phyloP scores from a whole-genome alignment of 2,797 vertebrate species.

The Poecilia velifera region DNA sequence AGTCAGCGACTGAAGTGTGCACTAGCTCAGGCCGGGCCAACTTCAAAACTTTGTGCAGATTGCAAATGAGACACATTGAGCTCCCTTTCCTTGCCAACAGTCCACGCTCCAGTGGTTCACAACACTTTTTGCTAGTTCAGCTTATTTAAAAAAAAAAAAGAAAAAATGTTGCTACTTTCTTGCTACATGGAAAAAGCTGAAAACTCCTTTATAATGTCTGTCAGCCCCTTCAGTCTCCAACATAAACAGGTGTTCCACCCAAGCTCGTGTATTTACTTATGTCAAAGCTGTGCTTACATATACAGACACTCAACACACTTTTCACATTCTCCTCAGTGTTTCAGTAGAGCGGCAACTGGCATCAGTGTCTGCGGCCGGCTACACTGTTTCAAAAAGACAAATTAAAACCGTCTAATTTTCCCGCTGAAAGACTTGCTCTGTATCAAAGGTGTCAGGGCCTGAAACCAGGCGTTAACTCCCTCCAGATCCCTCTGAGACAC shows the following conservation, averaged over 20 bases:
- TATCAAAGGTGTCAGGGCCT: slow-evolving; percentile 70
- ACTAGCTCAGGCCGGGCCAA: slow-evolving; percentile 58
- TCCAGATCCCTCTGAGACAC: slow-evolving; percentile 21
- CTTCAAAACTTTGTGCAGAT: slow-evolving; percentile 66
- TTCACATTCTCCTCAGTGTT: slow-evolving; percentile 73
- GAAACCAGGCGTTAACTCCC: slow-evolving; percentile 65
- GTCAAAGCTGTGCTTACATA: slow-evolving; percentile 76
- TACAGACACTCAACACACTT: slow-evolving; percentile 79
- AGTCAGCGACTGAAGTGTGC: slow-evolving; percentile 75
- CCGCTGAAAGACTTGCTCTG: slow-evolving; percentile 77
- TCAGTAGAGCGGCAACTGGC: slow-evolving; percentile 66
- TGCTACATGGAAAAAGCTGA: slow-evolving; percentile 70
- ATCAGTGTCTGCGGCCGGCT: slow-evolving; percentile 51
- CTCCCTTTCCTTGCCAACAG: slow-evolving; percentile 67
- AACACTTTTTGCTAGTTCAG: slow-evolving; percentile 51
- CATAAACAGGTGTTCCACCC: slow-evolving; percentile 81
- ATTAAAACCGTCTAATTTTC: slow-evolving; percentile 77
- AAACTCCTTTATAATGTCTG: slow-evolving; percentile 75
- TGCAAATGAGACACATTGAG: slow-evolving; percentile 73
- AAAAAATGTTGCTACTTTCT: slow-evolving; percentile 69
- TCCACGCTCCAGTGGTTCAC: slow-evolving; percentile 54
- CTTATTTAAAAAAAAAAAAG: slow-evolving; percentile 53
- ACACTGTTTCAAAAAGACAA: slow-evolving; percentile 74
- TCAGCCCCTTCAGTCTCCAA: slow-evolving; percentile 73
- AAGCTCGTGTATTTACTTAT: slow-evolving; percentile 78